Conservation (phyloP, 2,113 vertebrate species). For the Scatophagus argus region DNA sequence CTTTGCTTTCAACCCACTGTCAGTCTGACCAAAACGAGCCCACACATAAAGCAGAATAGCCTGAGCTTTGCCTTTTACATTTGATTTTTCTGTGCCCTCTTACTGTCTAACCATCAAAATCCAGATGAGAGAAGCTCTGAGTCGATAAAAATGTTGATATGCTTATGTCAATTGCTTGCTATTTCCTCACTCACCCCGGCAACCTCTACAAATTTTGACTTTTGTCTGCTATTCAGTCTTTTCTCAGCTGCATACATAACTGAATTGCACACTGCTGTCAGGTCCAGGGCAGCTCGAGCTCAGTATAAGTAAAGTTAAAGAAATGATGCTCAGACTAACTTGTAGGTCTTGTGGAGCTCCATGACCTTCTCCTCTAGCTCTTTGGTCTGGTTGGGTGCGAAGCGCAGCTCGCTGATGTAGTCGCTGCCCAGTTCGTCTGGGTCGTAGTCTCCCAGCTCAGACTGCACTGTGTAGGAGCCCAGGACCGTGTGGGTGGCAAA, state of each 20-base stretch:
- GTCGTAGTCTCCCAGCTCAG: constrained; percentile 95
- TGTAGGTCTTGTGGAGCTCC: constrained; percentile 96
- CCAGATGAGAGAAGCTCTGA: too few relatives aligned
- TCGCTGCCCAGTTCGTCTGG: constrained; percentile 90
- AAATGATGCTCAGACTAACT: constrained; percentile 80
- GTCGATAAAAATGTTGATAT: neutral
- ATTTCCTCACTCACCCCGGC: neutral
- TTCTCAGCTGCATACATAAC: neutral
- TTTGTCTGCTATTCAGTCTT: neutral
- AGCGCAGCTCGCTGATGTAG: constrained; percentile 93
- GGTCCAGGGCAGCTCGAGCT: too few relatives aligned
- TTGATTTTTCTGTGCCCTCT: too few relatives aligned
- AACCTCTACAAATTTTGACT: neutral
- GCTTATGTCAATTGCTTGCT: too few relatives aligned
- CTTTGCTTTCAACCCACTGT: neutral
- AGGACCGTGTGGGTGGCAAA: constrained; percentile 93
- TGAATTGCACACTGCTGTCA: neutral
- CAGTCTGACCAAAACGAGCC: neutral
- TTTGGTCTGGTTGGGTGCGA: constrained; percentile 95
- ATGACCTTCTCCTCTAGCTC: constrained; percentile 97
- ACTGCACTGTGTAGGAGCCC: constrained; percentile 95
- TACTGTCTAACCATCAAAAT: too few relatives aligned
- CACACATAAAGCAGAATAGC: neutral
- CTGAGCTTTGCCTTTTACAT: too few relatives aligned
- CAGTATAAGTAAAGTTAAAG: neutral